A percentile compares a stretch with the other conserved stretches of the same genome.
Evolutionary conservation across 2,113 vertebrate genomes (phyloP).

Genomic region (Hypanus sabinus): DNA sequence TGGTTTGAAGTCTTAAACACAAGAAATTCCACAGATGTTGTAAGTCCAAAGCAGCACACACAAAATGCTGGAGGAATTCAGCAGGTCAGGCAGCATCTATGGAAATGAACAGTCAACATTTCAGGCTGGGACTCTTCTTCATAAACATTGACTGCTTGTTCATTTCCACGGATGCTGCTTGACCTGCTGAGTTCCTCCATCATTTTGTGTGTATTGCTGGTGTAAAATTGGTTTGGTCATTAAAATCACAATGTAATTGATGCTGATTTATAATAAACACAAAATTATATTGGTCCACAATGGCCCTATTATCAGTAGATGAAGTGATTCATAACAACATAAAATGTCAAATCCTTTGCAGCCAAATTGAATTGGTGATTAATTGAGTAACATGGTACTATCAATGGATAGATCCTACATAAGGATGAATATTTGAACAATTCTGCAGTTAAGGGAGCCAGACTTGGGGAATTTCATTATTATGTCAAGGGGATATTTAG

Average conservation of each 20-base stretch:
- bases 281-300: neutral
- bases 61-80: too few species aligned
- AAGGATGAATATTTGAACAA: neutral
- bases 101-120: too few species aligned
- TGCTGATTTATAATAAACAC: neutral
- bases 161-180: too few species aligned
- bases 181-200: too few species aligned
- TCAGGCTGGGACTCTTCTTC: too few species aligned
- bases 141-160: too few species aligned
- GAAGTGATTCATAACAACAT: neutral
- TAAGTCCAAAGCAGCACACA: too few species aligned
- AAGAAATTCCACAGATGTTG: too few species aligned
- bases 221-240: neutral
- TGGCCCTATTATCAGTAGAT: neutral
- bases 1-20: too few species aligned
- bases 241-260: neutral
- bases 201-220: too few species aligned
- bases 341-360: neutral
- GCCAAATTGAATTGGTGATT: neutral
- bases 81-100: too few species aligned
- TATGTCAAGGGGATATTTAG: neutral
- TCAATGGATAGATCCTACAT: neutral
- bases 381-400: neutral
- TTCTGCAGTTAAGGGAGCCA: neutral
- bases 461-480: neutral